A percentile compares a stretch with the other conserved stretches of the same genome.
Conservation (phyloP, 2,888 invertebrate genomes). For the Idaea biselata region DNA sequence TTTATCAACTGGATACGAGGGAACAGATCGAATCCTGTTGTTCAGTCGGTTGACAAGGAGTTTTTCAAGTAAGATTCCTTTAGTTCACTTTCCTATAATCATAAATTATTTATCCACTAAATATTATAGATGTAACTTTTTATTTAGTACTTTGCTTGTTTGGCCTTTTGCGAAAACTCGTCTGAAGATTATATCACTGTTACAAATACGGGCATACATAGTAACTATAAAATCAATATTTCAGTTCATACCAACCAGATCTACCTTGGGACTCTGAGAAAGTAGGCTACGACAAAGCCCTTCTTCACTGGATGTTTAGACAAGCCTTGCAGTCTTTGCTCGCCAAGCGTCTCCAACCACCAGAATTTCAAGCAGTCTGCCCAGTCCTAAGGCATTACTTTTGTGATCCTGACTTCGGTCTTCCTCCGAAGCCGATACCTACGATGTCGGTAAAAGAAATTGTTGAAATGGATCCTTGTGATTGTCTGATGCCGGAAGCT, state of each 20-base stretch:
- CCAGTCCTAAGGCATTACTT: constrained; percentile 51
- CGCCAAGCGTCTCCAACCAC: constrained; percentile 35
- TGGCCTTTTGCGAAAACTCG: too few species aligned
- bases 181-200: too few species aligned
- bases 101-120: too few species aligned
- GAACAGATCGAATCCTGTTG: constrained; percentile 38
- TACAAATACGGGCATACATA: not conserved
- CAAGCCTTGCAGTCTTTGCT: constrained; percentile 58
- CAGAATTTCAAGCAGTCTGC: constrained; percentile 45
- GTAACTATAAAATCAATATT: not conserved
- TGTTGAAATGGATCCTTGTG: constrained; percentile 52
- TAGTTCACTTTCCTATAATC: not conserved
- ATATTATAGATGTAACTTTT: not conserved
- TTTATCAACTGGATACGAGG: constrained; percentile 56
- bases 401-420: constrained; percentile 65
- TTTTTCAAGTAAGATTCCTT: constrained; percentile 46
- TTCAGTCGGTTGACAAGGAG: constrained; percentile 43
- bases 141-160: not conserved
- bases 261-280: constrained; percentile 53
- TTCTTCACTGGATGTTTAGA: constrained; percentile 70
- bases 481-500: constrained; percentile 53
- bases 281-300: constrained; percentile 50
- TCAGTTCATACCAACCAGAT: constrained; percentile 66
- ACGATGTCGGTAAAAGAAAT: constrained; percentile 43
- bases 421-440: constrained; percentile 49